Evolutionary conservation across 2,888 invertebrate genomes (phyloP).

Genomic region (Alviniconcha strummeri): DNA sequence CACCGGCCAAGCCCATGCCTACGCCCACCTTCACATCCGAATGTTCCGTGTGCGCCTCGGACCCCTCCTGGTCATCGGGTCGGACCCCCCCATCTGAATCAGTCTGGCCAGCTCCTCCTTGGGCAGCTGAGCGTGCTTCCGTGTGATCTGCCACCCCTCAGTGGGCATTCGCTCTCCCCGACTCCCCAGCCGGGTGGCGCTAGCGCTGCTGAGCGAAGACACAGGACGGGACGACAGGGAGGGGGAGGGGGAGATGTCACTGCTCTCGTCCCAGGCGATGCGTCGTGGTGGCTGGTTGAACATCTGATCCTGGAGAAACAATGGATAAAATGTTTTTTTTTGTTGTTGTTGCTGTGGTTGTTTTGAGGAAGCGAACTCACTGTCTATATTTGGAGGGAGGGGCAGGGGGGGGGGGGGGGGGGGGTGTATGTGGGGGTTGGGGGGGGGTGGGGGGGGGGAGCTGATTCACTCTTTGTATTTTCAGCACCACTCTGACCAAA

Average conservation of each 20-base stretch:
- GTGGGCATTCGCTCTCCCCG: conserved; percentile 50
- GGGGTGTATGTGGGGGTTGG: no score
- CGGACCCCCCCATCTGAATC: conserved; percentile 41
- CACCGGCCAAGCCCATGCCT: no score
- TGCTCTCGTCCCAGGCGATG: conserved; percentile 23
- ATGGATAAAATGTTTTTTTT: not conserved
- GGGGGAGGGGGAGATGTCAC: not conserved
- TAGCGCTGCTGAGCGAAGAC: conserved; percentile 17
- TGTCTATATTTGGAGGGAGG: no score
- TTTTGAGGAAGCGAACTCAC: no score
- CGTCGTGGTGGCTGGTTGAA: conserved; percentile 46
- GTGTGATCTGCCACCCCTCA: conserved; percentile 65
- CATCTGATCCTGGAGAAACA: conserved; percentile 50
- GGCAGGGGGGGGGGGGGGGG: no score
- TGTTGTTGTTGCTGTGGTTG: no score
- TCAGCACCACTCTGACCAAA: no score
- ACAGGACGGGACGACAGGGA: conserved; percentile 33
- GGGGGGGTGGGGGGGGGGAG: no score
- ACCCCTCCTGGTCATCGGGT: conserved; percentile 1
- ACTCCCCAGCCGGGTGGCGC: not conserved
- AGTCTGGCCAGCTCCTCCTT: conserved; percentile 55
- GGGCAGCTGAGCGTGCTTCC: conserved; percentile 59
- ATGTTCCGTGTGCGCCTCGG: conserved; percentile 7
- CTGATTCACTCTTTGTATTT: no score
- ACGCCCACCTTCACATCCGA: conserved; percentile 1